These are phyloP conservation scores for Thaumatotibia leucotreta DNA, from an alignment of 1,140 invertebrate genomes.

Conservation along the genomic window DNA sequence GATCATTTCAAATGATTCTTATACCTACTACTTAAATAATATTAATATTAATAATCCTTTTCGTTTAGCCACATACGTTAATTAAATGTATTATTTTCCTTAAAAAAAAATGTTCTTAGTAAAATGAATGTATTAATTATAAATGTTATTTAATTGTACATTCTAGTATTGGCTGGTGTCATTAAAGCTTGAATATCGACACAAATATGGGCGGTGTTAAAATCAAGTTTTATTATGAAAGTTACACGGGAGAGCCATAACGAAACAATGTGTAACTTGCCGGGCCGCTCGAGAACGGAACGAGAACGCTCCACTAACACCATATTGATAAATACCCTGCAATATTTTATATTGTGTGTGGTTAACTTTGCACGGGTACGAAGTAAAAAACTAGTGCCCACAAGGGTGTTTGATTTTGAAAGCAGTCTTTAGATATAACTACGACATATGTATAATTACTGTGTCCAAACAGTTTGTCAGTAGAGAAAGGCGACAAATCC, in stretches of 20 bases:
- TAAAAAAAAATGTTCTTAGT: no score
- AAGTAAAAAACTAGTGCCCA: constrained; percentile 4
- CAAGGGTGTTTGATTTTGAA: background rate
- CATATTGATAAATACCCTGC: constrained; percentile 52
- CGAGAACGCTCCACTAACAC: constrained; percentile 30
- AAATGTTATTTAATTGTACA: background rate
- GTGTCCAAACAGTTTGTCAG: no score
- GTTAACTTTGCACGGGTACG: background rate
- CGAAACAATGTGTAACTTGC: constrained; percentile 45
- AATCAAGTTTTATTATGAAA: constrained; percentile 54
- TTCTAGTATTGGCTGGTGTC: background rate
- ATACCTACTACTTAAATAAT: no score
- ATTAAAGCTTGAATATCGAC: background rate
- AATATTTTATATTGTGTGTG: constrained; percentile 23
- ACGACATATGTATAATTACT: no score
- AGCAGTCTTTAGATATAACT: no score
- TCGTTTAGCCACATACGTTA: no score
- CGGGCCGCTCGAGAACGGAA: constrained; percentile 39
- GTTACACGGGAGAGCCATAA: constrained; percentile 45
- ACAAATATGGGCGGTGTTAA: constrained; percentile 30
- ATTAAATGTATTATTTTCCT: no score
- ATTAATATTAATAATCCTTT: no score
- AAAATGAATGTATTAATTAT: background rate
- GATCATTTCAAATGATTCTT: no score
- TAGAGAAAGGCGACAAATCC: no score